Percentiles rank a stretch among this genome's conserved stretches.
Conservation (phyloP, 2,888 invertebrate genomes). For the Vanessa cardui region DNA sequence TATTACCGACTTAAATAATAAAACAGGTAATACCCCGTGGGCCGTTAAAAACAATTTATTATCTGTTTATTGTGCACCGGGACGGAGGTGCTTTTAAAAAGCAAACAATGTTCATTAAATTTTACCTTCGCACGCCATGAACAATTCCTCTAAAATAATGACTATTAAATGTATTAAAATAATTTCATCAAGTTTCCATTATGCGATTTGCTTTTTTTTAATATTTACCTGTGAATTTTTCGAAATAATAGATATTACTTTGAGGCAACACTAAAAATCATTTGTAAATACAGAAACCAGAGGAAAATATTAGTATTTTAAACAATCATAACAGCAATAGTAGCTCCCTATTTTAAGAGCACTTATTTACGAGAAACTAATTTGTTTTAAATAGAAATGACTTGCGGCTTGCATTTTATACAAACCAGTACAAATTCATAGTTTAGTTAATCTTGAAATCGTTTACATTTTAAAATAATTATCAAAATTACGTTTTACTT, state of each 20-base stretch:
- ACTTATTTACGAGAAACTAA: slow-evolving; percentile 7
- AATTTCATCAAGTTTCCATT: background rate
- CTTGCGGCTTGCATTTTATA: slow-evolving; percentile 11
- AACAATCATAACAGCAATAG: slow-evolving; percentile 3
- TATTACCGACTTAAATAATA: slow-evolving; percentile 5
- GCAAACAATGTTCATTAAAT: slow-evolving; percentile 9
- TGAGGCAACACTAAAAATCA: background rate
- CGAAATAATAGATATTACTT: background rate
- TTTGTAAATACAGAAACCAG: background rate
- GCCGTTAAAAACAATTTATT: slow-evolving; percentile 17
- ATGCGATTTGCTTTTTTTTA: background rate
- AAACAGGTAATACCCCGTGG: background rate
- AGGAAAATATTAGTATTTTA: slow-evolving; percentile 5
- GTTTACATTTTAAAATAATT: too few species aligned
- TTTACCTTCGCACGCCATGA: slow-evolving; percentile 15
- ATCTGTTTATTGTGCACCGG: background rate
- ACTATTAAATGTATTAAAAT: slow-evolving; percentile 11
- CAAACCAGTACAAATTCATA: slow-evolving; percentile 5
- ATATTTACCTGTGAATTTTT: too few species aligned
- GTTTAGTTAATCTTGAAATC: background rate
- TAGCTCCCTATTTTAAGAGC: background rate
- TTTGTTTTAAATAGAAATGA: slow-evolving; percentile 30
- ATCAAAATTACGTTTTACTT: too few species aligned
- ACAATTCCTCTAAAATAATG: background rate
- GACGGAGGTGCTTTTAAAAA: slow-evolving; percentile 15